Percentiles rank a stretch among this genome's conserved stretches.
Conservation (phyloP, 1,140 invertebrate species). For the Dendrolimus punctatus region DNA sequence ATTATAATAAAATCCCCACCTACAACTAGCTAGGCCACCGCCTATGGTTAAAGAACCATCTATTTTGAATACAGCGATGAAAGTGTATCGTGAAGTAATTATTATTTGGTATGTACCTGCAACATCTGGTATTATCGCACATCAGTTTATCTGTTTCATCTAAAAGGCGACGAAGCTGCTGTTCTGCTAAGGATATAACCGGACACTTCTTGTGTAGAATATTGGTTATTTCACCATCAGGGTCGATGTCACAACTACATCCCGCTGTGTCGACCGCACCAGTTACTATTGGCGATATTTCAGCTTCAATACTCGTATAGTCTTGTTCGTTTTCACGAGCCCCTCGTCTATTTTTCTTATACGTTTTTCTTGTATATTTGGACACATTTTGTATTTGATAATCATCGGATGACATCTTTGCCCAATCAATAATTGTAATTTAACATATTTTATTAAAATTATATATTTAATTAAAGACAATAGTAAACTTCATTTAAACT, state of each 20-base stretch:
- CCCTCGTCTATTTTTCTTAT: slow-evolving; percentile 23
- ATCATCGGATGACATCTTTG: slow-evolving; percentile 22
- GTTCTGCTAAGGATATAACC: slow-evolving; percentile 53
- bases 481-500: too few relatives aligned
- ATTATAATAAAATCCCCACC: too few relatives aligned
- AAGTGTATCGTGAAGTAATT: too few relatives aligned
- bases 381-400: slow-evolving; percentile 29
- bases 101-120: slow-evolving; percentile 26
- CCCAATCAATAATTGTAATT: too few relatives aligned
- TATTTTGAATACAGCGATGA: too few relatives aligned
- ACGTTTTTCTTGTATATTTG: slow-evolving; percentile 31
- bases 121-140: slow-evolving; percentile 36
- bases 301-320: slow-evolving; percentile 20
- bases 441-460: too few relatives aligned
- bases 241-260: slow-evolving; percentile 47
- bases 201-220: slow-evolving; percentile 61
- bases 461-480: too few relatives aligned
- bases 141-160: slow-evolving; percentile 50
- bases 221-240: slow-evolving; percentile 43
- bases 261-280: slow-evolving; percentile 17
- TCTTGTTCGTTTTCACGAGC: slow-evolving; percentile 15
- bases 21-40: too few relatives aligned
- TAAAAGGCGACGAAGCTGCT: slow-evolving; percentile 46
- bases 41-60: too few relatives aligned
- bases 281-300: slow-evolving; percentile 31